Evolutionary conservation across 2,797 vertebrate genomes (phyloP), one percentile per base, ranked within the genome.

Genomic region (Hoplostethus mediterraneus): DNA sequence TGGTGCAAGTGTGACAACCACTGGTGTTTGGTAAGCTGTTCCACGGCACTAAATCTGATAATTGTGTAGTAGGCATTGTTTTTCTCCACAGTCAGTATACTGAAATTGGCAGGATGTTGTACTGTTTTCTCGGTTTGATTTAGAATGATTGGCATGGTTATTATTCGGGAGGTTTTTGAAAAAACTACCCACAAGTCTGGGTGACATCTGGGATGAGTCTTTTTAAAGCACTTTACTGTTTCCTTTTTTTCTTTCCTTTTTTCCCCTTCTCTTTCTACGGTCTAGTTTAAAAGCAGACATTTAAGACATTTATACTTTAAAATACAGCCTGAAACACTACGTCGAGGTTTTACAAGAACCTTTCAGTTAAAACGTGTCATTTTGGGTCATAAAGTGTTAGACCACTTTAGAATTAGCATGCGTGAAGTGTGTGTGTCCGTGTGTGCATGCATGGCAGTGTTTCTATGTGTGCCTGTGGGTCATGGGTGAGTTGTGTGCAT

Each of bases 381-480:
- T 83, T 83, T 51, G 65, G 54, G 73, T 63, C 49, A 28, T 79
- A 80, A 87, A 89, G 55, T 72, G 68, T 83, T 82, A 74, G 11
- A 64, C 49, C 47, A 17, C 83, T 89, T 86, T 79, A 79, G 68
- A 80, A 59, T 81, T 66, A 47, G 75, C 6, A 5, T 33, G 21
- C 76, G 63, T 71, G 71, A 73, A 56, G 28, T 58, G 63, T 66
- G 69, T 71, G 36, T 28, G 51, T 71, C 12, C 53, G 25, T 63
- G 63, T 73, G 69, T 84, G 80, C 73, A 64, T 54, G 55, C 6
- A 7, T 36, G 47, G 61, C 59, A 56, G 49, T 60, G 45, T 28
- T 36, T 5, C 56, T 25, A 21, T 69, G 59, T 63, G 40, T 63
- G 61, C 54, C 14, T 64, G 31, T 48, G 21, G 42, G 49, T 61